Percentiles rank a stretch among this genome's conserved stretches.
These are phyloP conservation scores for Corythoichthys intestinalis DNA, from an alignment of 2,113 vertebrate genomes.

Conservation along the genomic window DNA sequence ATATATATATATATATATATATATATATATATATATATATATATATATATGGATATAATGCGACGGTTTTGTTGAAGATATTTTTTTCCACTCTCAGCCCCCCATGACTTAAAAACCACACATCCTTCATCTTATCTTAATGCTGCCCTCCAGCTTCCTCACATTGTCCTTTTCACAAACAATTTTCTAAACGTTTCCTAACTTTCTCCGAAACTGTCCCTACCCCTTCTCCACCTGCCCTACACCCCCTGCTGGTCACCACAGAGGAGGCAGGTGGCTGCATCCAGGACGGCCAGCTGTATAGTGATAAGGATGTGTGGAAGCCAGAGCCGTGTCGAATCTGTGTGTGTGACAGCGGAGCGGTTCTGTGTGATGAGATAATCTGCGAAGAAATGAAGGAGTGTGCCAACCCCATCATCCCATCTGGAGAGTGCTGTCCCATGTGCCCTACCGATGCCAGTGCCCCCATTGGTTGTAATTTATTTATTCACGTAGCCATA, in stretches of 20 bases:
- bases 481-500: constrained; percentile 85
- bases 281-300: constrained; percentile 84
- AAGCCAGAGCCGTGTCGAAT: constrained; percentile 91
- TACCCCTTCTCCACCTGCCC: constrained; percentile 12
- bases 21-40: too few relatives aligned
- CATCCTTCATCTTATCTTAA: constrained; percentile 12
- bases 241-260: constrained; percentile 59
- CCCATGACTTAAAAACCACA: constrained; percentile 19
- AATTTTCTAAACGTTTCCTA: constrained; percentile 10
- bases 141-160: constrained; percentile 25
- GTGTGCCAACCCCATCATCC: constrained; percentile 86
- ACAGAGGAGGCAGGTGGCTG: constrained; percentile 84
- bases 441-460: constrained; percentile 81
- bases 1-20: too few relatives aligned
- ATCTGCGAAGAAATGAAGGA: constrained; percentile 91
- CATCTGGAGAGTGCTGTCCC: constrained; percentile 95
- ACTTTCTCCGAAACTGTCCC: constrained; percentile 17
- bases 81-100: constrained; percentile 10
- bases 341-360: constrained; percentile 93
- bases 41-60: background rate
- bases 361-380: constrained; percentile 91
- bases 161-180: constrained; percentile 13
- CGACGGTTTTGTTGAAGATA: constrained; percentile 17
- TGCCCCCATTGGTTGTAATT: constrained; percentile 86
- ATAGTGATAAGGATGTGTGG: constrained; percentile 95